These are phyloP conservation scores for Gortyna flavago DNA, from an alignment of 2,888 invertebrate genomes.

Conservation along the genomic window DNA sequence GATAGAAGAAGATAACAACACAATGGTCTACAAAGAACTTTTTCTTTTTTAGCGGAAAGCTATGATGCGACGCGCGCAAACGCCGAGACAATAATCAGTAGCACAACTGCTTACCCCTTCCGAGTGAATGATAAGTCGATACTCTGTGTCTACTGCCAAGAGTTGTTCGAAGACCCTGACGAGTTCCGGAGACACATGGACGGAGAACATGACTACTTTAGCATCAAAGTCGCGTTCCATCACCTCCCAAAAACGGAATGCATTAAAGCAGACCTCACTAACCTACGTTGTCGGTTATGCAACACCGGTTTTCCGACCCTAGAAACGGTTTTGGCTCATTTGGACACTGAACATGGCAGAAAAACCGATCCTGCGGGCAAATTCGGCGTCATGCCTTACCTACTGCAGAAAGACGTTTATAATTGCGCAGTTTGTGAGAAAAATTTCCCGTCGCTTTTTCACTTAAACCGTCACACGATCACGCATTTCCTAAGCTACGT, in stretches of 20 bases:
- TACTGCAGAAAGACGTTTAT: slow-evolving; percentile 76
- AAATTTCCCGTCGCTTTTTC: slow-evolving; percentile 80
- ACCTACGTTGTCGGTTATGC: slow-evolving; percentile 80
- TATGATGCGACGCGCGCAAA: slow-evolving; percentile 83
- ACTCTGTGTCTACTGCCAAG: slow-evolving; percentile 86
- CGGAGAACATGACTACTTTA: slow-evolving; percentile 80
- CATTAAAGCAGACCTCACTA: slow-evolving; percentile 83
- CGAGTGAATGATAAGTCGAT: slow-evolving; percentile 85
- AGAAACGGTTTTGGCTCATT: slow-evolving; percentile 77
- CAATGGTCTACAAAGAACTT: slow-evolving; percentile 67
- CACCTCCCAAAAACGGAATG: slow-evolving; percentile 84
- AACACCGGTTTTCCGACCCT: slow-evolving; percentile 67
- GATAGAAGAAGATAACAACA: slow-evolving; percentile 38
- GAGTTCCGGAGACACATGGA: slow-evolving; percentile 81
- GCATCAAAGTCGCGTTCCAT: slow-evolving; percentile 81
- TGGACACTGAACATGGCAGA: slow-evolving; percentile 72
- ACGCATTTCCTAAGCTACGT: slow-evolving; percentile 84
- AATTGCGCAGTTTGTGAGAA: slow-evolving; percentile 83
- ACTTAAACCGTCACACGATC: slow-evolving; percentile 84
- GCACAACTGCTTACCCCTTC: slow-evolving; percentile 86
- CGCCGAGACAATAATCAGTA: slow-evolving; percentile 82
- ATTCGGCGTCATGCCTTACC: slow-evolving; percentile 84
- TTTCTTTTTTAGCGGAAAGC: slow-evolving; percentile 86
- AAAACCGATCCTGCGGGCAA: slow-evolving; percentile 74
- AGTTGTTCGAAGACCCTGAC: slow-evolving; percentile 81